Conservation (phyloP, 2,113 vertebrate genomes). For the Seriola rivoliana region DNA sequence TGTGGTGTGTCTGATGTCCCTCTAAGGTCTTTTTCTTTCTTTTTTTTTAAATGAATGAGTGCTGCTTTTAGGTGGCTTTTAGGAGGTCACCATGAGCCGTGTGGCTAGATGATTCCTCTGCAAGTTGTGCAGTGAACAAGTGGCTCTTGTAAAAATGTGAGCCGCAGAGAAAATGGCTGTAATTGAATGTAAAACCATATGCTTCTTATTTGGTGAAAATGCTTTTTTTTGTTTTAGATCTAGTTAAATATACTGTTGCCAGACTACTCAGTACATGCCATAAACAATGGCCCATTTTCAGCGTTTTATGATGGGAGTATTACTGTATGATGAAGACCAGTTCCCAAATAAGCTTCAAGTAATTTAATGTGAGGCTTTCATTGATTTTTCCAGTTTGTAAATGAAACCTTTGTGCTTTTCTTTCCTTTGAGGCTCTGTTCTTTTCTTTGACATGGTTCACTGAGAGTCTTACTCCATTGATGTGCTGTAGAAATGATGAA, state of each 20-base stretch:
- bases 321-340: slow-evolving; percentile 18
- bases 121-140: slow-evolving; percentile 79
- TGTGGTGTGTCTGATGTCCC: slow-evolving; percentile 56
- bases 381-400: slow-evolving; percentile 33
- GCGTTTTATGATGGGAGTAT: slow-evolving; percentile 47
- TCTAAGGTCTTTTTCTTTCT: slow-evolving; percentile 45
- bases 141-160: slow-evolving; percentile 83
- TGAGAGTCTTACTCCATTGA: background rate
- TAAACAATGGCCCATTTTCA: slow-evolving; percentile 57
- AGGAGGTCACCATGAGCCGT: slow-evolving; percentile 59
- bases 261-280: slow-evolving; percentile 43
- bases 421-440: slow-evolving; percentile 8
- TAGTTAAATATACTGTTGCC: slow-evolving; percentile 65
- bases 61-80: slow-evolving; percentile 63
- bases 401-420: slow-evolving; percentile 15
- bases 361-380: slow-evolving; percentile 14
- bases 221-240: slow-evolving; percentile 56
- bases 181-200: slow-evolving; percentile 84
- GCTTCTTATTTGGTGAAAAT: slow-evolving; percentile 82
- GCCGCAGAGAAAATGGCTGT: slow-evolving; percentile 77
- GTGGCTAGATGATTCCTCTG: slow-evolving; percentile 54
- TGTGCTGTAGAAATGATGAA: background rate
- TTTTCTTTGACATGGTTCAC: background rate
- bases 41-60: slow-evolving; percentile 23
- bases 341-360: slow-evolving; percentile 7